Base-by-base conservation (phyloP, 2,797 vertebrate species). In the Muscicapa comitata region DNA sequence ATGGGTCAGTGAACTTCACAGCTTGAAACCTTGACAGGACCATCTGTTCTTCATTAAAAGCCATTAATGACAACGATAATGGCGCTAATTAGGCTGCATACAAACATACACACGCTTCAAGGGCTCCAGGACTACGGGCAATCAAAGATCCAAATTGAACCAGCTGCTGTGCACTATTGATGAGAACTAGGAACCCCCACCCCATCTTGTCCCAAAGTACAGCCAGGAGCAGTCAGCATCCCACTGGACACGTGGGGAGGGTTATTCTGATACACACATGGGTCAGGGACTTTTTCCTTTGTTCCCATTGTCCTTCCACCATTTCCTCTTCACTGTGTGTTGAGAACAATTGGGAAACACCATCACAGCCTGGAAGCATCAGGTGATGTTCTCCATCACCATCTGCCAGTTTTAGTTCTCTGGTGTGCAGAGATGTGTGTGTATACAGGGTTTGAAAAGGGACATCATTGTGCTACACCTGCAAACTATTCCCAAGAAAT, bases 41-140 rank as follows among this genome's bases (percentile, higher is more conserved):
- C 91, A 90, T 94, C 95, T 95, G 96, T 88, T 95, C 85, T 93
- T 96, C 96, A 95, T 97, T 97, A 97, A 97, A 97, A 94, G 82
- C 95, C 91, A 78, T 95, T 96, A 97, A 96, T 80, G 77, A 77
- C 93, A 84, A 86, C 31, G 72, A 89, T 97, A 97, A 97, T 96
- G 80, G 90, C 5, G 21, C 82, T 97, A 97, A 98, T 97, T 96
- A 96, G 93, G 43, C 89, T 81, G 63, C 57, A 6, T 91, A 91
- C 88, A 97, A 97, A 96, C 95, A 96, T 83, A 50, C 17, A 65
- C 93, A 96, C 4, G 73, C 88, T 92, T 85, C 83, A 93, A 65
- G 82, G 77, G 78, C 86, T 93, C 85, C 78, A 73, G 63, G 94
- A 77, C 92, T 77, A 16, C 42, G 58, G 81, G 93, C 96, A 97